These are phyloP conservation scores for Alentia gelatinosa DNA, from an alignment of 2,888 invertebrate species.

Conservation along the genomic window DNA sequence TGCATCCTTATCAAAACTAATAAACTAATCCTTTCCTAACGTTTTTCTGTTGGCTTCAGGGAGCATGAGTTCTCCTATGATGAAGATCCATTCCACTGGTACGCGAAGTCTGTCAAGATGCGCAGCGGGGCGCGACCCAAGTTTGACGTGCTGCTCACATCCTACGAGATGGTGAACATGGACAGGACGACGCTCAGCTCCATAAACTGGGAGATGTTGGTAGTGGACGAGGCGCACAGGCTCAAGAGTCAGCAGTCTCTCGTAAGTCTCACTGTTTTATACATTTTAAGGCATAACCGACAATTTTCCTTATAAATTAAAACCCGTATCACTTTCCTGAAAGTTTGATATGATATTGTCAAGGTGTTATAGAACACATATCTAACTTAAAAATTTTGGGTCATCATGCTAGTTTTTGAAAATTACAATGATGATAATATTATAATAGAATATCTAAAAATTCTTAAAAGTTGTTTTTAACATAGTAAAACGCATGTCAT, in stretches of 20 bases:
- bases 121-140: constrained; percentile 61
- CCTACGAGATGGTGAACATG: constrained; percentile 65
- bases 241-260: constrained; percentile 68
- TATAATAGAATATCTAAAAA: too few species aligned
- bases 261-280: constrained; percentile 57
- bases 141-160: constrained; percentile 68
- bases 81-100: constrained; percentile 60
- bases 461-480: too few species aligned
- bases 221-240: constrained; percentile 68
- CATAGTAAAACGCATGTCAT: too few species aligned
- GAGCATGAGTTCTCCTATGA: constrained; percentile 67
- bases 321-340: too few species aligned
- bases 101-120: constrained; percentile 58
- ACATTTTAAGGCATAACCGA: not conserved
- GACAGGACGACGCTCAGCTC: constrained; percentile 64
- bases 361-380: too few species aligned
- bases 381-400: too few species aligned
- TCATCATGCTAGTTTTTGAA: too few species aligned
- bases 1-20: too few species aligned
- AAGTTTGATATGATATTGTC: too few species aligned
- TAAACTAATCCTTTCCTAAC: too few species aligned
- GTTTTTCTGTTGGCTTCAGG: constrained; percentile 57
- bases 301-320: not conserved
- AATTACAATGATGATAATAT: too few species aligned
- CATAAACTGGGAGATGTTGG: constrained; percentile 65